Evolutionary conservation across 1,140 invertebrate species (phyloP).

Genomic region (Drosophila asahinai): DNA sequence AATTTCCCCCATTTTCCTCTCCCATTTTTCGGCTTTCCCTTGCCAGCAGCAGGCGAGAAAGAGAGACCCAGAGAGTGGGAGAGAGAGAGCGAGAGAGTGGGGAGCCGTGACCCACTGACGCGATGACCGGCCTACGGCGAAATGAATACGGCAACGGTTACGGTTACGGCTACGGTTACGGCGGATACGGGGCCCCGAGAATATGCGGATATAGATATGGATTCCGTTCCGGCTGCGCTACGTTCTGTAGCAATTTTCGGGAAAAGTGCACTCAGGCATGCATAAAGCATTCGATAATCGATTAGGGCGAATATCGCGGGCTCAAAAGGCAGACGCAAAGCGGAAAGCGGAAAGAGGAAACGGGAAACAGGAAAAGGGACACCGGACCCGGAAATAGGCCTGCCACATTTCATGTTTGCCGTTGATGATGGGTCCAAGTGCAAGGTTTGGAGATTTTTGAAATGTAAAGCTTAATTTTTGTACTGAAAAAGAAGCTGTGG

Average conservation of each 20-base stretch:
- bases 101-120: conserved; percentile 49
- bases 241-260: conserved; percentile 19
- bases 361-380: conserved; percentile 20
- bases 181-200: conserved; percentile 3
- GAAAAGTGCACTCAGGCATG: conserved; percentile 30
- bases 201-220: conserved; percentile 22
- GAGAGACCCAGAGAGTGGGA: neutral
- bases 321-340: conserved; percentile 16
- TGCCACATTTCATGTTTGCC: conserved; percentile 14
- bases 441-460: neutral
- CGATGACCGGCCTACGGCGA: conserved; percentile 40
- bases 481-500: too few relatives aligned
- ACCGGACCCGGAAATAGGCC: conserved; percentile 19
- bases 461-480: too few relatives aligned
- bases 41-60: neutral
- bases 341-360: conserved; percentile 2
- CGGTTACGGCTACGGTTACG: conserved; percentile 13
- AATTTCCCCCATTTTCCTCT: conserved; percentile 25
- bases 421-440: neutral
- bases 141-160: conserved; percentile 2
- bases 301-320: conserved; percentile 5
- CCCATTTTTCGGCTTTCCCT: conserved; percentile 22
- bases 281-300: conserved; percentile 41
- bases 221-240: conserved; percentile 8
- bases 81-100: conserved; percentile 10